Conservation (phyloP, 2,888 invertebrate genomes). For the Melipona bicolor region DNA sequence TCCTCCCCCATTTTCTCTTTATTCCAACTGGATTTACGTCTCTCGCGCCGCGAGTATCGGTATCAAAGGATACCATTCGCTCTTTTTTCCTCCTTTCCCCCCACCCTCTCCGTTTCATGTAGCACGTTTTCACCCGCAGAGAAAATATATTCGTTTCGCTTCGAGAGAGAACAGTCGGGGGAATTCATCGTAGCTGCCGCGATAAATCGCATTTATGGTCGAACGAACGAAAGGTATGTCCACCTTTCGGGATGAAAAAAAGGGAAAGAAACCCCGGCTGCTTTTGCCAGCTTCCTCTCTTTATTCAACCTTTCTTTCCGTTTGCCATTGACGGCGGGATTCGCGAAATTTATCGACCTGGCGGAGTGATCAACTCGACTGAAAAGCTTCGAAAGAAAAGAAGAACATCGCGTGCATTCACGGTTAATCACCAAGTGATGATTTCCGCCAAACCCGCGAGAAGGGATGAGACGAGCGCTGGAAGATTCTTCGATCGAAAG, state of each 20-base stretch:
- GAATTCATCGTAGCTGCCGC: conserved; percentile 17
- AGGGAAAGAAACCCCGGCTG: background rate
- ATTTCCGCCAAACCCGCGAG: too few relatives aligned
- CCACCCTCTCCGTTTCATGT: background rate
- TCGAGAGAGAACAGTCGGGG: background rate
- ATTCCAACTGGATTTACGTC: too few relatives aligned
- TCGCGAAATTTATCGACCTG: conserved; percentile 1
- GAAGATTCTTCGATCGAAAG: too few relatives aligned
- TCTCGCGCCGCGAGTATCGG: too few relatives aligned
- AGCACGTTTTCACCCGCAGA: too few relatives aligned
- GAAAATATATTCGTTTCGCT: background rate
- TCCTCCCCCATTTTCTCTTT: too few relatives aligned
- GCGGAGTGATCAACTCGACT: too few relatives aligned
- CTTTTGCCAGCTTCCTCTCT: background rate
- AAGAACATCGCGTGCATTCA: too few relatives aligned
- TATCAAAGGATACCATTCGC: too few relatives aligned
- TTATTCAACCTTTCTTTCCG: conserved; percentile 12
- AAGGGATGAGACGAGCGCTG: too few relatives aligned
- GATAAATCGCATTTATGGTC: conserved; percentile 37
- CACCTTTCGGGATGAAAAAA: background rate
- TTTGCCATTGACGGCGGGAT: conserved; percentile 5
- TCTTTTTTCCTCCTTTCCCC: background rate
- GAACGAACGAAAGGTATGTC: conserved; percentile 5
- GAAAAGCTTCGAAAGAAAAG: too few relatives aligned
- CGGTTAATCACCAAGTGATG: too few relatives aligned